Evolutionary conservation across 2,797 vertebrate genomes (phyloP), one percentile per base, ranked within the genome.

Genomic region (Chromobotia macracanthus): DNA sequence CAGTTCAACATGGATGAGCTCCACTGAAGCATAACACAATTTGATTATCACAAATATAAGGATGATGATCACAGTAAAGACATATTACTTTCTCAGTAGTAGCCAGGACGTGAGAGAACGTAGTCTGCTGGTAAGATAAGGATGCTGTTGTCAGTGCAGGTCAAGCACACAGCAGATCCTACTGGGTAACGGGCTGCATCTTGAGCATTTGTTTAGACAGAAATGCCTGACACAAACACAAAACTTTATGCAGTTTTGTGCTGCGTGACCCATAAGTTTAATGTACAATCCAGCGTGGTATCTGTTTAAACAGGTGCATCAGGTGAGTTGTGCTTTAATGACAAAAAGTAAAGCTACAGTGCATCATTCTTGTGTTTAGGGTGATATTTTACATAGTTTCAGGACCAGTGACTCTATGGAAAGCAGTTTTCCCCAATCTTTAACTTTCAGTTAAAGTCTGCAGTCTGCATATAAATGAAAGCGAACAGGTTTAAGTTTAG

Each of bases 391-490:
- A 56, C 3, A n/a, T 67, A n/a, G 31, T 68, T 69, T 60, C 61
- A 71, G 64, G 64, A 71, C 75, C 46, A 51, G 18, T 38, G 53
- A 25, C 31, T 50, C 4, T 16, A 48, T 25, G 79, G 79, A 81
- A 66, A 72, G 75, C 23, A 61, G 64, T 78, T 76, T 31, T 41
- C 48, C 79, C 60, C 84, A 60, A 68, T 44, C 65, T 16, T 68
- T 35, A 67, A 58, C 21, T 67, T 23, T 23, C 25, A 38, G 46
- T 67, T 46, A 41, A 46, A n/a, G n/a, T n/a, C 1, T 11, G 35
- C 67, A 13, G 10, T 41, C 63, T 44, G 25, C 50, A 55, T 55
- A 44, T 28, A 67, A 67, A 48, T 48, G 25, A 64, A 64, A 1
- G 38, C 38, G 28, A 4, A 28, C 28, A 31, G 28, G 28, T 18